Evolutionary conservation across 2,888 invertebrate species (phyloP), one percentile per base, ranked within the genome.

Genomic region (Drosophila anomelani): DNA sequence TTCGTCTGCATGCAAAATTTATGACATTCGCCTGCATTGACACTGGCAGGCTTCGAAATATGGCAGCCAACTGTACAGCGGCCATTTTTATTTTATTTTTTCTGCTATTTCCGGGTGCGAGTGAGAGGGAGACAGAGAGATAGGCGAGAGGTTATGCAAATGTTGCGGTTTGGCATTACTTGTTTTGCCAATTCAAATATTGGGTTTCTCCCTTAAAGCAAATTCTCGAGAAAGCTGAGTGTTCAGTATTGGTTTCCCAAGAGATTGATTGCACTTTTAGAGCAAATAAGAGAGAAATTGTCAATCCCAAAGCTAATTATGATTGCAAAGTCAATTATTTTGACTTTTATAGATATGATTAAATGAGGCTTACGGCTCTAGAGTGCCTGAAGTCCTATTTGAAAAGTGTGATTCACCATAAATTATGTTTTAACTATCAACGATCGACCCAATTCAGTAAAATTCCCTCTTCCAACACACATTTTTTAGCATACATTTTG

Each of bases 21-120:
- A 86, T 89, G 79, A 84, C 84, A 76, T 64, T 80, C 67, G 60
- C 58, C 69, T 80, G 77, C 81, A 89, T 83, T 83, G 89, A 79
- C 83, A 80, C 66, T 79, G 85, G 72, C 86, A 75, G 68, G 69
- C 44, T 20, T 64, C 73, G 60, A 88, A 81, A 75, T 79, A 85
- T 88, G 81, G 74, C 60, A 29, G 62, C 53, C 66, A 63, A 61
- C 68, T 61, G 56, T 56, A 44, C 43, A 44, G 20, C 47, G 47
- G 54, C 47, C 44, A 44, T 64, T 73, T 72, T 58, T 75, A 34
- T 51, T 51, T 51, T 34, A 29, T 34, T 34, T n/a, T 20, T n/a
- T n/a, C 8, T 10, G 26, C n/a, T 47, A 47, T 75, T 75, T 43
- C 29, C 23, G 32, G 41, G 8, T 23, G 26, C 34, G 15, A 34